These are phyloP conservation scores for Sardinella longiceps DNA, from an alignment of 2,797 vertebrate genomes.

Conservation along the genomic window DNA sequence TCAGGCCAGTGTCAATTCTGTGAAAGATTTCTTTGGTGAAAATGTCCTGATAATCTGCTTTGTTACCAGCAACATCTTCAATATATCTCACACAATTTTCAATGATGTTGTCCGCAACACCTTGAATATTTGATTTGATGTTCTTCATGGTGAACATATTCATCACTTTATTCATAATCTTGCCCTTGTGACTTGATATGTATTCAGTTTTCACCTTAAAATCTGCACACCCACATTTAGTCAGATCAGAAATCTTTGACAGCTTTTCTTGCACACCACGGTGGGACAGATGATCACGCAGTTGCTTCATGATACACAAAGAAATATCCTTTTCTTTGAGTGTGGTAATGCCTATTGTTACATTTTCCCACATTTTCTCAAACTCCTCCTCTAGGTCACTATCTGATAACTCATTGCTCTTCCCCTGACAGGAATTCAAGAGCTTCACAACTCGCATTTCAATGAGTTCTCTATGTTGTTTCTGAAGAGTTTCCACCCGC, in stretches of 20 bases:
- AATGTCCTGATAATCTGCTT: constrained; percentile 46
- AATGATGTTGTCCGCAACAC: neutral
- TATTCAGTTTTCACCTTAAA: constrained; percentile 33
- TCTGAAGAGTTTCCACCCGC: constrained; percentile 47
- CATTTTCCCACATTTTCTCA: constrained; percentile 56
- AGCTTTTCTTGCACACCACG: neutral
- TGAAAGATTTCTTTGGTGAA: constrained; percentile 50
- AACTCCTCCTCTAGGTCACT: constrained; percentile 39
- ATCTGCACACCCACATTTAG: rapidly evolving
- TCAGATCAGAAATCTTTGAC: rapidly evolving
- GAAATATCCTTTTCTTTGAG: constrained; percentile 42
- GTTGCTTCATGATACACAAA: neutral
- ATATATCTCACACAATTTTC: neutral
- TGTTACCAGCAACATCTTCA: neutral
- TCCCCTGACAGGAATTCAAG: constrained; percentile 36
- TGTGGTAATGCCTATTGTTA: neutral
- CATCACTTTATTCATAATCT: neutral
- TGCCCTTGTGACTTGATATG: neutral
- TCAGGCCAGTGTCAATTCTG: constrained; percentile 25
- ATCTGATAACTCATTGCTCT: constrained; percentile 33
- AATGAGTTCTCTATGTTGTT: constrained; percentile 43
- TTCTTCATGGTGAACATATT: neutral
- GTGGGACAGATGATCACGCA: constrained; percentile 37
- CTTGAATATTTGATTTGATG: constrained; percentile 26
- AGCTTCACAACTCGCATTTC: constrained; percentile 56